Base-by-base conservation (phyloP, 2,797 vertebrate species). In the Hydrophis major region DNA sequence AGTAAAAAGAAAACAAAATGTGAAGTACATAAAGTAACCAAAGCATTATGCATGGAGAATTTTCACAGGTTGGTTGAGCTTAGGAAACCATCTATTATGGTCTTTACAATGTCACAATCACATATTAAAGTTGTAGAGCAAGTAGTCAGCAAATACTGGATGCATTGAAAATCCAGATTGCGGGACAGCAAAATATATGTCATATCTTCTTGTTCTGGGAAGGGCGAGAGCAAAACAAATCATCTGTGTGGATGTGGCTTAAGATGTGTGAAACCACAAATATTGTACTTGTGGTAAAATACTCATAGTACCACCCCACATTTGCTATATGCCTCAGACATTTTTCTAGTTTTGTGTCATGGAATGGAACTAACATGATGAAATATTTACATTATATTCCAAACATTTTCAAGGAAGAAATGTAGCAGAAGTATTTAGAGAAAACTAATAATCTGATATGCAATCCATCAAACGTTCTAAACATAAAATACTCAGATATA, bases 181-280 rank as follows among this genome's bases (percentile, higher is more conserved):
- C 47, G 37, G 74, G 78, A 11, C 78, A 47, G 42, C 42, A 47
- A 83, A 47, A 83, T 83, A 47, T 83, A 47, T 47, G 74, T 12
- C 37, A 5, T 47, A 12, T 47, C 20, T 83, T 25, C 22, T 83
- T 47, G 42, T 42, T 83, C 78, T 47, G 42, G 78, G 78, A 83
- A 83, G 20, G 74, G 20, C 20, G 4, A 42, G 18, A 78, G 37
- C 20, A 47, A 83, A 83, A 4, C 37, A 83, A 83, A 83, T 22
- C 42, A 47, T 83, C 74, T 83, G 74, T 83, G 78, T 47, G 42
- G 78, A 83, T 83, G 78, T 83, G 78, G 78, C 78, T 83, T 74
- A 92, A 96, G 94, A 97, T 95, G 95, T 96, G 95, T 95, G 95
- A 98, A 97, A 97, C 96, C 96, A 97, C 95, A 91, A 94, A 96